Base-by-base conservation (phyloP, 2,888 invertebrate genomes). In the Sphaerophoria rueppellii region DNA sequence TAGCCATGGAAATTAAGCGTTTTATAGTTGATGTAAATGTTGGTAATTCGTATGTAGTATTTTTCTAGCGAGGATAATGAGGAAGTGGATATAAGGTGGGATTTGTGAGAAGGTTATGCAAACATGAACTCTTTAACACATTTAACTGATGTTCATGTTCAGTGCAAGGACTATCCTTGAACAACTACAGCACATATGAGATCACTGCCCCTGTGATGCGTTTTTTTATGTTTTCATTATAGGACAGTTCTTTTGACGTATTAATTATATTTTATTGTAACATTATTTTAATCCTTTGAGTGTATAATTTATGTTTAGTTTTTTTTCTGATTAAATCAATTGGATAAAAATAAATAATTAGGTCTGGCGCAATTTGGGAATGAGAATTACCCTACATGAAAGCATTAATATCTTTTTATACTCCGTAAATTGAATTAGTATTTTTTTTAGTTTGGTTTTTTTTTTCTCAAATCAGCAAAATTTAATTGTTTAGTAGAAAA, bases 1-100 rank as follows among this genome's bases (percentile, higher is more conserved):
- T 80, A 50, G 50, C 76, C 80, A 85, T 85, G 83, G 80, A 85
- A 80, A 85, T 85, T 85, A 85, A 85, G 76, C 80, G 80, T 80
- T 85, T 80, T 76, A 76, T 72, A 76, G 65, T 35, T 61, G 12
- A n/a, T 46, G 24, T 60, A 40, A 37, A 14, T 61, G 61, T 34
- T 61, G 16, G n/a, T 24, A 61, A 14, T n/a, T 34, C 32, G 46
- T 46, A 73, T 70, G 57, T 50, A 54, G 67, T 32, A 0, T 9
- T 32, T 7, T 40, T 43, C 9, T 46, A 50, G 69, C 67, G 67
- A 69, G 83, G 60, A 71, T 54, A 71, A 65, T 74, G 74, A 65
- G 16, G 35, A 16, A 14, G 37, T 48, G 32, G 63, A 3, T 52
- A 7, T 4, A 34, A 6, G 5, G 6, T n/a, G 4, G 32, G 70